phyloP scores from a whole-genome alignment of 2,888 invertebrate species.

The Cephus spinipes region DNA sequence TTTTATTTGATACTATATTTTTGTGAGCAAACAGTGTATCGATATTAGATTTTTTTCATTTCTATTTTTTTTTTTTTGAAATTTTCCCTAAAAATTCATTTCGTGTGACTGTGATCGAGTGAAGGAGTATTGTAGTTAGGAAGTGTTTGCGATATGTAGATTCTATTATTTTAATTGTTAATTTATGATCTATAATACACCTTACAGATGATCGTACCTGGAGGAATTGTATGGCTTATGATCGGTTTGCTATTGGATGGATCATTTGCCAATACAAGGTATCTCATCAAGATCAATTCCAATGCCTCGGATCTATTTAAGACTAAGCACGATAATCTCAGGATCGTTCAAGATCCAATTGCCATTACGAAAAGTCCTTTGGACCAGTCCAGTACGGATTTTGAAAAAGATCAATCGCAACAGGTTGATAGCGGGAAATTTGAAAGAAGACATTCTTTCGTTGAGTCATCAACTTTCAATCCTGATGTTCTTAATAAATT shows the following conservation, averaged over 20 bases:
- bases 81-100: background rate
- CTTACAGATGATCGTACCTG: conserved; percentile 53
- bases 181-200: background rate
- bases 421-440: conserved; percentile 31
- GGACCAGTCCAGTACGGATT: conserved; percentile 64
- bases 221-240: conserved; percentile 36
- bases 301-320: conserved; percentile 43
- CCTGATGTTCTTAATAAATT: conserved; percentile 74
- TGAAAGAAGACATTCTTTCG: conserved; percentile 47
- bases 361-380: conserved; percentile 47
- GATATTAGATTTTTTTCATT: background rate
- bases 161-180: background rate
- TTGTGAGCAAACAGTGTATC: background rate
- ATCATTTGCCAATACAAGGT: conserved; percentile 37
- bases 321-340: conserved; percentile 32
- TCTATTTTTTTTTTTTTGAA: background rate
- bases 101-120: background rate
- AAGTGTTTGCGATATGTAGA: background rate
- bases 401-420: conserved; percentile 41
- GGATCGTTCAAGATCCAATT: conserved; percentile 32
- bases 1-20: conserved; percentile 1
- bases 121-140: background rate
- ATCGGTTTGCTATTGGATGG: conserved; percentile 33
- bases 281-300: conserved; percentile 41
- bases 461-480: conserved; percentile 64